Conservation (phyloP, 2,797 vertebrate species). For the Semotilus atromaculatus region DNA sequence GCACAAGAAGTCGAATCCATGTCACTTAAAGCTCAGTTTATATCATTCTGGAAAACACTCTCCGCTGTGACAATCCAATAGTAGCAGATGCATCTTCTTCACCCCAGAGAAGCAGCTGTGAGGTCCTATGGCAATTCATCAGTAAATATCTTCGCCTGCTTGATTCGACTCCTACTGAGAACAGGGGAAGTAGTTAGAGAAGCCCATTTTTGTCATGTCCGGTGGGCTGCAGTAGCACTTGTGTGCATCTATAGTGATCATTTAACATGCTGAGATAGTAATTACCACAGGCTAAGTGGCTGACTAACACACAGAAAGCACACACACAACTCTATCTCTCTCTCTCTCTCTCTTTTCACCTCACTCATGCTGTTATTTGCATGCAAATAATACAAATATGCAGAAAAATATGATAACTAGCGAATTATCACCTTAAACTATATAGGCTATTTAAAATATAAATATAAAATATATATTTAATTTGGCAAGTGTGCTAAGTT, state of each 20-base stretch:
- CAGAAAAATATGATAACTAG: slow-evolving; percentile 41
- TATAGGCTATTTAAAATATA: too few species aligned
- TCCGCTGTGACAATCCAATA: slow-evolving; percentile 35
- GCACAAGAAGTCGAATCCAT: slow-evolving; percentile 17
- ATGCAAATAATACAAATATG: slow-evolving; percentile 41
- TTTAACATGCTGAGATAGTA: slow-evolving; percentile 71
- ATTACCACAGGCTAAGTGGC: slow-evolving; percentile 60
- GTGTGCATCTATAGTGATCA: slow-evolving; percentile 67
- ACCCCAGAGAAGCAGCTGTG: slow-evolving; percentile 58
- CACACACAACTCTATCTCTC: slow-evolving; percentile 10
- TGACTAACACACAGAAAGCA: slow-evolving; percentile 55
- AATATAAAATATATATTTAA: too few species aligned
- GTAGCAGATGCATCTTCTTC: slow-evolving; percentile 54
- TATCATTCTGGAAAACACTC: not conserved
- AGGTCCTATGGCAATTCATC: slow-evolving; percentile 54
- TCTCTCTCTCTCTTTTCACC: slow-evolving; percentile 7
- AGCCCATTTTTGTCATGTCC: slow-evolving; percentile 63
- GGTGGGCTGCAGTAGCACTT: slow-evolving; percentile 66
- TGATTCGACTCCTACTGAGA: slow-evolving; percentile 52
- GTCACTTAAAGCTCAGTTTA: not conserved
- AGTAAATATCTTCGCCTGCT: slow-evolving; percentile 47
- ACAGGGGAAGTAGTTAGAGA: slow-evolving; percentile 55
- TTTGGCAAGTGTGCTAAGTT: not conserved
- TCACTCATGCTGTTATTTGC: slow-evolving; percentile 40
- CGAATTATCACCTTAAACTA: not conserved